phyloP scores from a whole-genome alignment of 1,140 invertebrate genomes.

The Wasmannia auropunctata region DNA sequence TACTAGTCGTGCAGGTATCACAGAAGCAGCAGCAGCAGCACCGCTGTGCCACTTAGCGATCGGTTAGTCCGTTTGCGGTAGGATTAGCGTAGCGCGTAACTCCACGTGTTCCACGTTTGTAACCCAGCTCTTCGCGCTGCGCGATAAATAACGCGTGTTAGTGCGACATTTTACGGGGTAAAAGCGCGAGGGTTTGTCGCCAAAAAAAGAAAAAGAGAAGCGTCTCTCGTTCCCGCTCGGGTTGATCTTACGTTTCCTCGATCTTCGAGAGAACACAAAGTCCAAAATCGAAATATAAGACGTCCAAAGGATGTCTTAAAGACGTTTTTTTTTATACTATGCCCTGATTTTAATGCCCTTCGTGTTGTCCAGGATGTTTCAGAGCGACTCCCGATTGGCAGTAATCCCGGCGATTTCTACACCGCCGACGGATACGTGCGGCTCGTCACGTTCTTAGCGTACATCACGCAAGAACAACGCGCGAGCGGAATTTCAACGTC shows the following conservation, averaged over 20 bases:
- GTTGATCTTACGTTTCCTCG: not conserved
- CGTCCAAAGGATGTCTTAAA: no score
- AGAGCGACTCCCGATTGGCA: not conserved
- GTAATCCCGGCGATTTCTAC: slow-evolving; percentile 1
- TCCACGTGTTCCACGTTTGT: not conserved
- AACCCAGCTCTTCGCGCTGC: not conserved
- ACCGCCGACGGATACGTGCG: not conserved
- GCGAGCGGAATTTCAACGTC: slow-evolving; percentile 36
- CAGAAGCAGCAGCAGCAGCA: not conserved
- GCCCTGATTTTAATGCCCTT: no score
- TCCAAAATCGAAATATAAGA: no score
- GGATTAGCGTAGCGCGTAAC: not conserved
- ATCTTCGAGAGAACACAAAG: no score
- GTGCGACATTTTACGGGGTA: not conserved
- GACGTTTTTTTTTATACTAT: no score
- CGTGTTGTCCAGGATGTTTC: not conserved
- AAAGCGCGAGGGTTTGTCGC: not conserved
- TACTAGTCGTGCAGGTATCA: not conserved
- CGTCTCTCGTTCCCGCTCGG: not conserved
- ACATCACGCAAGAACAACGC: slow-evolving; percentile 1
- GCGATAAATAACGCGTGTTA: not conserved
- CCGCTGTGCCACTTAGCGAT: slow-evolving; percentile 37
- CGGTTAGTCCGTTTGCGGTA: slow-evolving; percentile 26
- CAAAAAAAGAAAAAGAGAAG: not conserved
- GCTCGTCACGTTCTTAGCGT: slow-evolving; percentile 16